A percentile compares a stretch with the other conserved stretches of the same genome.
phyloP scores from a whole-genome alignment of 2,888 invertebrate genomes.

The Xylocampa areola region DNA sequence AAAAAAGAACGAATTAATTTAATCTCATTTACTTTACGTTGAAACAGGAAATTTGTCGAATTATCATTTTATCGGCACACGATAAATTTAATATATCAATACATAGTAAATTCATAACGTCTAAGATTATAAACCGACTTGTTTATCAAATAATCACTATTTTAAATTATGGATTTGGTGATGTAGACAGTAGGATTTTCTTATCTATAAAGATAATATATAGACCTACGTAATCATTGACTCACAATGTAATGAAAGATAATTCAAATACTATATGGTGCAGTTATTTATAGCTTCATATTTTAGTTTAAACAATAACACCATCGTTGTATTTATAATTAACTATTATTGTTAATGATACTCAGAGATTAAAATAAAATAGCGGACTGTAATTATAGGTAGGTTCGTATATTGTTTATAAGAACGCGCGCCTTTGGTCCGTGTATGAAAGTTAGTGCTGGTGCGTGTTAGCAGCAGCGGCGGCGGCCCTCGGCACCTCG shows the following conservation, averaged over 20 bases:
- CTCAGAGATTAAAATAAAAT: neutral
- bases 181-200: slow-evolving; percentile 15
- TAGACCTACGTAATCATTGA: slow-evolving; percentile 7
- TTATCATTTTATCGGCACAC: slow-evolving; percentile 15
- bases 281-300: neutral
- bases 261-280: slow-evolving; percentile 7
- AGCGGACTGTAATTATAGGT: no score
- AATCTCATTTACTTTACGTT: slow-evolving; percentile 4
- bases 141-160: slow-evolving; percentile 8
- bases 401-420: no score
- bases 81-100: slow-evolving; percentile 19
- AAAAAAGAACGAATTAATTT: slow-evolving; percentile 3
- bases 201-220: neutral
- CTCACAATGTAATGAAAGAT: slow-evolving; percentile 15
- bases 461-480: no score
- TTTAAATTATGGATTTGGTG: slow-evolving; percentile 19
- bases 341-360: no score
- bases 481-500: no score
- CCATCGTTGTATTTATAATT: slow-evolving; percentile 7
- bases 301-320: slow-evolving; percentile 6
- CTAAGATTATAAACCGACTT: neutral
- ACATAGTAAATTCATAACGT: slow-evolving; percentile 11
- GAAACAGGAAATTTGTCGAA: slow-evolving; percentile 1
- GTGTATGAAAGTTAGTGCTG: no score
- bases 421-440: no score